Percentiles rank a stretch among this genome's conserved stretches.
phyloP scores from a whole-genome alignment of 2,797 vertebrate species.

The Erethizon dorsatum region DNA sequence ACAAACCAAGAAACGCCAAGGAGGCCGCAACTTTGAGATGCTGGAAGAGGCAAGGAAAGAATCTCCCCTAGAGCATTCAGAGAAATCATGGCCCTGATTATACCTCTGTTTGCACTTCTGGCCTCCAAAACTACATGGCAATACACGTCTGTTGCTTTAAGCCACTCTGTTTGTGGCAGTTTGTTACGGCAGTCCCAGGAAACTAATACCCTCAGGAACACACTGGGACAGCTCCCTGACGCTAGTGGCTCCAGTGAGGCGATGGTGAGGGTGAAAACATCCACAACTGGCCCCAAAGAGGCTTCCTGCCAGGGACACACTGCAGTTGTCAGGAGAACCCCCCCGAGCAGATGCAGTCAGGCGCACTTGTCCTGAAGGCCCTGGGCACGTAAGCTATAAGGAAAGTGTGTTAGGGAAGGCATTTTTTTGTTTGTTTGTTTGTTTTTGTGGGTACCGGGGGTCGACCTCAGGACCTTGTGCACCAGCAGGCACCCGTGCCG shows the following conservation, averaged over 20 bases:
- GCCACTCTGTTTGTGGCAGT: background rate
- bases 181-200: background rate
- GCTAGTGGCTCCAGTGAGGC: too few relatives aligned
- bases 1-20: background rate
- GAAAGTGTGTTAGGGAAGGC: background rate
- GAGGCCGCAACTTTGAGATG: background rate
- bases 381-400: background rate
- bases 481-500: too few relatives aligned
- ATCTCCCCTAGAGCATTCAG: background rate
- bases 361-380: background rate
- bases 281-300: background rate
- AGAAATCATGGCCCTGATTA: background rate
- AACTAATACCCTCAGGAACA: background rate
- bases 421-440: background rate
- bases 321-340: background rate
- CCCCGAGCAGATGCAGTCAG: too few relatives aligned
- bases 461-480: too few relatives aligned
- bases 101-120: background rate
- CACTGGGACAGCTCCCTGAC: background rate
- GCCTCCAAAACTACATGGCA: background rate
- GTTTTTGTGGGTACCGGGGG: too few relatives aligned
- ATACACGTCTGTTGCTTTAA: background rate
- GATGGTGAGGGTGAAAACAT: fast-evolving
- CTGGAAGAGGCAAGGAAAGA: background rate
- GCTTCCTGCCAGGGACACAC: background rate